Base-by-base conservation (phyloP, 2,888 invertebrate genomes). In the Quadroppia sp. region DNA sequence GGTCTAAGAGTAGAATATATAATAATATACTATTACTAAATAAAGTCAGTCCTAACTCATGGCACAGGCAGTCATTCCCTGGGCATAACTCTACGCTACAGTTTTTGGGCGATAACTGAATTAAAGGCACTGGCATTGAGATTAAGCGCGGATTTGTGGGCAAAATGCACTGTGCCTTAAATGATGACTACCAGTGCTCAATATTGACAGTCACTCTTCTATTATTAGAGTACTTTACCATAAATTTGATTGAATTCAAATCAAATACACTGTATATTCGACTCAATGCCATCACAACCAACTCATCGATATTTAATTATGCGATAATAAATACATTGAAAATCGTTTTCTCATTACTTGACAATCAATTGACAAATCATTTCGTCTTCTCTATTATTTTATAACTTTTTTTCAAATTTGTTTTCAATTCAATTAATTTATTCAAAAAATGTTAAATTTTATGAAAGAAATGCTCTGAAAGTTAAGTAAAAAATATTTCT, bases 71-170 rank as follows among this genome's bases (percentile, higher is more conserved):
- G 40, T 56, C 70, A 48, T 15, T 45, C 15, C 1, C 7, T 30
- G n/a, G 50, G 50, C 15, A 28, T 40, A 67, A 40, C 67, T 40
- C 17, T 42, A 23, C 23, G 67, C 20, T 42, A 40, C 67, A 67
- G 67, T 71, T 53, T 50, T 32, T 48, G 32, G 71, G 71, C 71
- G 71, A 71, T 71, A 71, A 71, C 71, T 71, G 71, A 71, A 71
- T 71, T 71, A 71, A 71, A 48, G 48, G 71, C 20, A n/a, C n/a
- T n/a, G 30, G 20, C 25, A n/a, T n/a, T 70, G 23, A 48, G 71
- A 71, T 71, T 71, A 50, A 71, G 25, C 30, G 71, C n/a, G 71
- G 71, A 71, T 71, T 71, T 71, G 71, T 71, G 71, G 71, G 71
- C 71, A 48, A 30, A 48, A 32, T 36, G 25, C 50, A 40, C 42